phyloP scores from a whole-genome alignment of 2,113 vertebrate genomes.

The Pseudolaguvia tuberculata region DNA sequence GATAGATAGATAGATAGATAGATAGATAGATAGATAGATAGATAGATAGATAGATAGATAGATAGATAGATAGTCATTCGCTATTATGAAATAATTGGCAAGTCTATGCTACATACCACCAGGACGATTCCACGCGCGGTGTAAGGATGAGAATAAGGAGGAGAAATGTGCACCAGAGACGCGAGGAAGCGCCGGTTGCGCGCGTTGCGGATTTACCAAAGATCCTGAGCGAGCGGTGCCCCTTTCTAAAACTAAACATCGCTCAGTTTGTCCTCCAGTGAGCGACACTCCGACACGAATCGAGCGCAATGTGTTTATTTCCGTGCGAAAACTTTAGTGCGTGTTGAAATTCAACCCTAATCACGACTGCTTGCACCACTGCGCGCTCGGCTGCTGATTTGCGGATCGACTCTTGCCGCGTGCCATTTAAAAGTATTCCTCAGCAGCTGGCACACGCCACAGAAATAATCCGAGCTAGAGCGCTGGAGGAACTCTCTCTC shows the following conservation, averaged over 20 bases:
- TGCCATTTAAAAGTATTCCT: slow-evolving; percentile 61
- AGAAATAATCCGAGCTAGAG: slow-evolving; percentile 54
- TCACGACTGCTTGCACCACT: slow-evolving; percentile 32
- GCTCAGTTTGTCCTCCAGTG: slow-evolving; percentile 25
- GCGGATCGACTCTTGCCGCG: slow-evolving; percentile 49
- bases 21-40: background rate
- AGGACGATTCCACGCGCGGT: slow-evolving; percentile 85
- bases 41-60: too few relatives aligned
- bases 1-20: background rate
- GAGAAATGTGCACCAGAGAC: slow-evolving; percentile 75
- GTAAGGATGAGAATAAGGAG: slow-evolving; percentile 84
- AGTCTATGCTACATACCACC: slow-evolving; percentile 80
- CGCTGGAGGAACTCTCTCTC: slow-evolving; percentile 14
- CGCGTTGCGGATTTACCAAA: slow-evolving; percentile 45
- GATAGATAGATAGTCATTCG: background rate
- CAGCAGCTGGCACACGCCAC: slow-evolving; percentile 43
- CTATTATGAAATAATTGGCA: slow-evolving; percentile 4
- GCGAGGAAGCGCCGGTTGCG: slow-evolving; percentile 66
- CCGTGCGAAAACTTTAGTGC: background rate
- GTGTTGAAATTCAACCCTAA: slow-evolving; percentile 38
- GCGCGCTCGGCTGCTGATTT: slow-evolving; percentile 41
- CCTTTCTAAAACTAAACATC: slow-evolving; percentile 72
- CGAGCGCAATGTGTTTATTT: background rate
- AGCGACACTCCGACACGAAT: background rate
- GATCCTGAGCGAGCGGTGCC: slow-evolving; percentile 64